phyloP scores from a whole-genome alignment of 2,888 invertebrate genomes.

The Chaetoderma sp. region DNA sequence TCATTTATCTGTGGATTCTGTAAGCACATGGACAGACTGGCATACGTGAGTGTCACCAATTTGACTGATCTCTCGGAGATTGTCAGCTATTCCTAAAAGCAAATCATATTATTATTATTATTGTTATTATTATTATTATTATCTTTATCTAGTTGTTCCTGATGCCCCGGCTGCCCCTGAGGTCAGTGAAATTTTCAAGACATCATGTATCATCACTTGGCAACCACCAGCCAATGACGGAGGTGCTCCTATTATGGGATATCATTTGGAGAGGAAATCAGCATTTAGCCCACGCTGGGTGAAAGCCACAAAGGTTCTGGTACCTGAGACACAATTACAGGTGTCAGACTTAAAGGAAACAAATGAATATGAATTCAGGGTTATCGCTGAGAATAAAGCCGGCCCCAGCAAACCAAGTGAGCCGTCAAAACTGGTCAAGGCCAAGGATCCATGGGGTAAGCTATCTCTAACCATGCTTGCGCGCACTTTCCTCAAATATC shows the following conservation, averaged over 20 bases:
- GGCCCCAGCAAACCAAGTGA: slow-evolving; percentile 82
- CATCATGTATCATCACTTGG: slow-evolving; percentile 66
- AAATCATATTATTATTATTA: too few relatives aligned
- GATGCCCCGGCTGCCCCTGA: slow-evolving; percentile 61
- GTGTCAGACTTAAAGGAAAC: slow-evolving; percentile 56
- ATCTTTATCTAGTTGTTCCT: slow-evolving; percentile 63
- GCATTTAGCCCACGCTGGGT: slow-evolving; percentile 60
- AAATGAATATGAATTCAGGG: slow-evolving; percentile 64
- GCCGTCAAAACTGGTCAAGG: slow-evolving; percentile 57
- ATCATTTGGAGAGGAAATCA: slow-evolving; percentile 64
- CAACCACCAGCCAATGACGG: slow-evolving; percentile 69
- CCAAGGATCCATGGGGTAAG: slow-evolving; percentile 67
- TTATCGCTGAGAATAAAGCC: slow-evolving; percentile 75
- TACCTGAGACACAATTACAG: slow-evolving; percentile 42
- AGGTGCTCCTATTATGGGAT: slow-evolving; percentile 65
- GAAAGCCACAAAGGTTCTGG: slow-evolving; percentile 54
- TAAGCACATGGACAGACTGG: too few relatives aligned
- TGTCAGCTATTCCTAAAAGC: too few relatives aligned
- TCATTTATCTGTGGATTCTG: too few relatives aligned
- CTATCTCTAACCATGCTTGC: too few relatives aligned
- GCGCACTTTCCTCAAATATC: too few relatives aligned
- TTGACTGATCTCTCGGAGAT: too few relatives aligned
- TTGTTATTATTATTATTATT: too few relatives aligned
- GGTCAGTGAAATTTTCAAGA: slow-evolving; percentile 56
- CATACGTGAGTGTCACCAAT: too few relatives aligned